Evolutionary conservation across 2,797 vertebrate genomes (phyloP), one percentile per base, ranked within the genome.

Genomic region (Diglossa cyanea): DNA sequence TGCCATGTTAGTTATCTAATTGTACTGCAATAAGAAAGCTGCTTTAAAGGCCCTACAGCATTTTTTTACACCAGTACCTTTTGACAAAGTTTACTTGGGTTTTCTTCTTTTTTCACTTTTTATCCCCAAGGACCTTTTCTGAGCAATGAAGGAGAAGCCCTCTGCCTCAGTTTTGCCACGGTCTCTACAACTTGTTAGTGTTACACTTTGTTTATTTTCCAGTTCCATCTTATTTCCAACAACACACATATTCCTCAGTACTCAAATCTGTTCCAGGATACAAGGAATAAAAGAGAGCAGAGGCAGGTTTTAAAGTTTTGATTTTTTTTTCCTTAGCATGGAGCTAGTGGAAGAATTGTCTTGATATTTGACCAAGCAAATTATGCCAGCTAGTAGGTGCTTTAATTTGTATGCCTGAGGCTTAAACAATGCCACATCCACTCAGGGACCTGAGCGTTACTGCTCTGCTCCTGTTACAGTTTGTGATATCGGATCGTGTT

Each of bases 321-420:
- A 24, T 4, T 58, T 53, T 81, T 31, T 63, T 87, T 88, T 58
- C 45, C 24, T 68, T 88, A 53, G 17, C 44, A 89, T 93, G 51
- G 80, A 96, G 94, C 96, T 96, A 93, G 97, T 95, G 95, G 91
- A 94, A 96, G 83, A 96, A 97, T 97, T 74, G 72, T 91, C 87
- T 97, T 96, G 96, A 90, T 97, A 96, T 88, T 84, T 96, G 95
- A 96, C 97, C 95, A 97, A 95, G 92, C 97, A 96, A 97, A 95
- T 97, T 95, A 96, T 7, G 13, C 82, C 95, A 95, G 93, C 92
- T 96, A 96, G 80, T 93, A 96, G 97, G 96, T 96, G 85, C 96
- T 95, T 97, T 96, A 96, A 97, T 97, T 95, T 97, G 93, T 94
- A 47, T 35, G 85, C 96, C 96, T 79, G 89, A 45, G 97, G 96